Conservation (phyloP, 2,797 vertebrate genomes). For the Rhinichthys osculus region DNA sequence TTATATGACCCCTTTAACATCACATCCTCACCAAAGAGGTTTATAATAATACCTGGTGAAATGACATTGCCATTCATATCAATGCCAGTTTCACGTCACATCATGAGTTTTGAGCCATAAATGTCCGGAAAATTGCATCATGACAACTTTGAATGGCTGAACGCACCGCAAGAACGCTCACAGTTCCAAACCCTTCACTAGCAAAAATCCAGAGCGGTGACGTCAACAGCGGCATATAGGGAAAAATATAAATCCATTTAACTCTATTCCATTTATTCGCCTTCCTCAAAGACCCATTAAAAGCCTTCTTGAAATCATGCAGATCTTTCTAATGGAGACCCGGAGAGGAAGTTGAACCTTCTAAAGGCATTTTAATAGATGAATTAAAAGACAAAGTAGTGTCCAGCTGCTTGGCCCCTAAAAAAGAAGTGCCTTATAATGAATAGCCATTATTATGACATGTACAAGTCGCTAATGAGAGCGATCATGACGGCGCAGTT, state of each 20-base stretch:
- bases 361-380: constrained; percentile 34
- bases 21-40: not conserved
- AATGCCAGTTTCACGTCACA: not conserved
- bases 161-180: not conserved
- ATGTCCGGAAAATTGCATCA: not conserved
- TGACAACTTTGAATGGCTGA: not conserved
- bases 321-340: constrained; percentile 33
- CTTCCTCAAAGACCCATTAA: constrained; percentile 42
- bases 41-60: not conserved
- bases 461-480: constrained; percentile 58
- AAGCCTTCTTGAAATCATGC: constrained; percentile 24
- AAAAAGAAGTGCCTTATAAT: constrained; percentile 40
- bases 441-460: constrained; percentile 57
- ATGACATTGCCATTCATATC: constrained; percentile 31
- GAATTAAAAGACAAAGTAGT: constrained; percentile 35
- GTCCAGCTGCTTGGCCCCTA: constrained; percentile 26
- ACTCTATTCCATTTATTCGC: constrained; percentile 17
- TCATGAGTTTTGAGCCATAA: not conserved
- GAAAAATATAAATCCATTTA: not conserved
- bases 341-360: constrained; percentile 26
- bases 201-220: not conserved
- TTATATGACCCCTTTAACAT: too few species aligned
- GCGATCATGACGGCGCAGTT: constrained; percentile 55
- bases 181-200: not conserved
- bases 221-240: not conserved